Conservation (phyloP, 1,140 invertebrate species). For the Medauroidea extradentata region DNA sequence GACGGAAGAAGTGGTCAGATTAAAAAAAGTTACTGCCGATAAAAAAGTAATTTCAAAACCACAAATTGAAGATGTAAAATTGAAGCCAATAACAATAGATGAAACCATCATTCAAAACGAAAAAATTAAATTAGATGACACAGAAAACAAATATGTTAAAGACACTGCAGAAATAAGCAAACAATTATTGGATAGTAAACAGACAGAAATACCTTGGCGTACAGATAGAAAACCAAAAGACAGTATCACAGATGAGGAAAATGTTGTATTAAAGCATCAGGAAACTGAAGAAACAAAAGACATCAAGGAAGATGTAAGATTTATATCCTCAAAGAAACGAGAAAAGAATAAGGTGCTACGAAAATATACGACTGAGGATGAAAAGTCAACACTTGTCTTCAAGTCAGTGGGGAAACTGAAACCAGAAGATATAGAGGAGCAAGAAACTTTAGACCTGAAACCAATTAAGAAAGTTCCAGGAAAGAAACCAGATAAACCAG, state of each 20-base stretch:
- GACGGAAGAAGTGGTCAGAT: constrained; percentile 34
- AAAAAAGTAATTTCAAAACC: constrained; percentile 31
- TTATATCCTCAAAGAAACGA: constrained; percentile 22
- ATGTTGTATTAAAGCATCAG: too few species aligned
- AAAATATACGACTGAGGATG: constrained; percentile 13
- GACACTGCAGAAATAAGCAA: background rate
- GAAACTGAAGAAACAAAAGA: constrained; percentile 25
- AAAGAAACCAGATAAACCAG: background rate
- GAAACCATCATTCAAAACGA: background rate
- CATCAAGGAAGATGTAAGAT: constrained; percentile 7
- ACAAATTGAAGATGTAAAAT: constrained; percentile 29
- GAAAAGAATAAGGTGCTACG: constrained; percentile 4
- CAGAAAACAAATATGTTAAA: background rate
- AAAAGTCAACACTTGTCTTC: constrained; percentile 6
- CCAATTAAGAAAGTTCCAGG: constrained; percentile 10
- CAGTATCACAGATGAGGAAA: background rate
- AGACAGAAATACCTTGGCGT: constrained; percentile 3
- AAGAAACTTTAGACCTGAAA: constrained; percentile 13
- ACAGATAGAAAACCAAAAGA: background rate
- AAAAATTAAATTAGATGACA: background rate
- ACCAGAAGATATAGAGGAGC: background rate
- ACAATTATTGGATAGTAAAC: too few species aligned
- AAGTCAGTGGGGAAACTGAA: constrained; percentile 7
- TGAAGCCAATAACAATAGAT: constrained; percentile 24
- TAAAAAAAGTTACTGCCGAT: constrained; percentile 36